Percentiles rank a stretch among this genome's conserved stretches.
phyloP scores from a whole-genome alignment of 2,797 vertebrate species.

The Argentina silus region DNA sequence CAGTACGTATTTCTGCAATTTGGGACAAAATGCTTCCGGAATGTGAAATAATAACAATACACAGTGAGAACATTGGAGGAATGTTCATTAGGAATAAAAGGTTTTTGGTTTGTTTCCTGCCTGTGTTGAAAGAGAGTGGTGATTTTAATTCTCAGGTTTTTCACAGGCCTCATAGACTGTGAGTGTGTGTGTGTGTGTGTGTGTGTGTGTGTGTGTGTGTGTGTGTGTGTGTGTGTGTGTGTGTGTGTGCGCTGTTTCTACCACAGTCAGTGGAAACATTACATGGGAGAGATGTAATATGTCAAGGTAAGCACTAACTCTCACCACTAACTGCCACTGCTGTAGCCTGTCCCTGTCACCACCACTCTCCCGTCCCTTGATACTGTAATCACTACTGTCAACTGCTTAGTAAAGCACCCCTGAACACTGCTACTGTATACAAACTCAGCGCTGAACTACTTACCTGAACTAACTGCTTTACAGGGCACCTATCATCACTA shows the following conservation, averaged over 20 bases:
- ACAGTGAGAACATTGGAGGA: conserved; percentile 57
- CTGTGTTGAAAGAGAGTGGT: conserved; percentile 35
- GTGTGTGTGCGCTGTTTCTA: conserved; percentile 4
- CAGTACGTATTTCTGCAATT: too few species aligned
- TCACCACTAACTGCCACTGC: conserved; percentile 6
- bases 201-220: neutral
- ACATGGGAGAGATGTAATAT: neutral
- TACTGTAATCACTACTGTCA: conserved; percentile 2
- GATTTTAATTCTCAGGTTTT: conserved; percentile 16
- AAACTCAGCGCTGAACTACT: conserved; percentile 7
- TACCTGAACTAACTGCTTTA: conserved; percentile 18
- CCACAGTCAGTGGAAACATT: neutral
- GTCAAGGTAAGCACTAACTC: conserved; percentile 26
- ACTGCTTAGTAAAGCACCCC: conserved; percentile 2
- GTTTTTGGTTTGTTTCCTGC: conserved; percentile 29
- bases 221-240: conserved; percentile 7
- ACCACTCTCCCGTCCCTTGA: neutral
- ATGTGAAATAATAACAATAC: conserved; percentile 63
- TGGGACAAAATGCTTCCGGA: conserved; percentile 63
- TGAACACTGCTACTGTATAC: conserved; percentile 2
- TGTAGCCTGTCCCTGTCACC: neutral
- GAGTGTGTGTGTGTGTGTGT: conserved; percentile 1
- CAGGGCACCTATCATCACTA: conserved; percentile 25
- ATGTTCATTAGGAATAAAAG: conserved; percentile 42
- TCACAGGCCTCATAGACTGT: neutral